Base-by-base conservation (phyloP, 2,888 invertebrate species). In the Trypoxylon attenuatum region DNA sequence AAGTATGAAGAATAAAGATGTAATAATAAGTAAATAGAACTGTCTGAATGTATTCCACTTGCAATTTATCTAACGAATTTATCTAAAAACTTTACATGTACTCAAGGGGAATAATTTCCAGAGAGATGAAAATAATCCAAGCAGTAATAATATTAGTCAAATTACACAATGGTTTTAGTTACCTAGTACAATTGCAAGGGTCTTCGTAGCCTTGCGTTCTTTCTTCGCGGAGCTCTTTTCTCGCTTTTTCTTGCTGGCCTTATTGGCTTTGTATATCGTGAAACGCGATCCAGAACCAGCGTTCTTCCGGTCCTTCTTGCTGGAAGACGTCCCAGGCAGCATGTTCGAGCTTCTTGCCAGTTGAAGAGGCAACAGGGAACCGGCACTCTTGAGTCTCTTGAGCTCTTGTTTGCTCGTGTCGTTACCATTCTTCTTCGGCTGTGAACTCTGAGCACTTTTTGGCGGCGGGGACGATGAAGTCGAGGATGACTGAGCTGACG, bases 181-280 rank as follows among this genome's bases (percentile, higher is more conserved):
- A 99, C 99, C 98, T 87, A 99, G 91, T 75, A 99, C 99, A 87
- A 99, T 98, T 59, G 98, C 99, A 74, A 99, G 88, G 5, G 99
- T 99, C 90, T 99, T 99, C 5, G 99, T 99, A 25, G 99, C 99
- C 88, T 99, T 98, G 64, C 97, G 91, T 85, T 99, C 99, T 81
- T 95, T 96, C 87, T 95, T 96, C 2, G 96, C 96, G 0, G 96
- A 95, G 18, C 96, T 96, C 84, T 96, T 97, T 84, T 97, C 97
- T 49, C 96, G 90, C 88, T 98, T 98, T 89, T 97, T 97, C 87
- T 96, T 93, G 84, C 96, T 95, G 42, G 96, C 96, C 88, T 97
- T 97, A 89, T 96, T 96, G 57, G 96, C 95, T 88, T 96, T 96
- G 88, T 96, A 96, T 84, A 96, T 96, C 69, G 96, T 96, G 88